Percentiles rank a stretch among this genome's conserved stretches.
These are phyloP conservation scores for Andrena marginata DNA, from an alignment of 2,888 invertebrate species.

Conservation along the genomic window DNA sequence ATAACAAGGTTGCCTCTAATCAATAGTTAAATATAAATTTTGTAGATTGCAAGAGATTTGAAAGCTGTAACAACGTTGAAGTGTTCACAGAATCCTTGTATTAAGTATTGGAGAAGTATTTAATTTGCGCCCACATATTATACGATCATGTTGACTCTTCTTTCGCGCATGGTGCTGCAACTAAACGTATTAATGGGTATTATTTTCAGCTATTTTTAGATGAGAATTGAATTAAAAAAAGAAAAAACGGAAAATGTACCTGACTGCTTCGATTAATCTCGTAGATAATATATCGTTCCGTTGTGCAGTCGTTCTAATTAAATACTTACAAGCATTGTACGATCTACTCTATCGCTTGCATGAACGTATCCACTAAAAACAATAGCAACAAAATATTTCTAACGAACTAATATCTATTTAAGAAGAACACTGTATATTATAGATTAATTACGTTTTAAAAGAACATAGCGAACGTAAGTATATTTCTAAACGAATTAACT, in stretches of 20 bases:
- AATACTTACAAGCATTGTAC: constrained; percentile 60
- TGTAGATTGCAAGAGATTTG: constrained; percentile 72
- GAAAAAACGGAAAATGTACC: constrained; percentile 74
- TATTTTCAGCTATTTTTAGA: constrained; percentile 65
- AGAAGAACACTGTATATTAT: constrained; percentile 60
- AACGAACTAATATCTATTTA: constrained; percentile 60
- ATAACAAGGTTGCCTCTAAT: constrained; percentile 61
- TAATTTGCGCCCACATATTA: constrained; percentile 65
- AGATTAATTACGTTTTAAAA: constrained; percentile 60
- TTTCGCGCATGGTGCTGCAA: constrained; percentile 73
- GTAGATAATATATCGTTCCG: constrained; percentile 64
- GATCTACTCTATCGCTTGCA: constrained; percentile 61
- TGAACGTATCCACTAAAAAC: constrained; percentile 57
- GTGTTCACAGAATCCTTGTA: constrained; percentile 53
- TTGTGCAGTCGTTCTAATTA: constrained; percentile 63
- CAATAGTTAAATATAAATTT: constrained; percentile 66
- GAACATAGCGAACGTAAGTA: constrained; percentile 59
- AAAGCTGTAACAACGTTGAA: constrained; percentile 65
- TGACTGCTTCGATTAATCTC: constrained; percentile 75
- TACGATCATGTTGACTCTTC: constrained; percentile 65
- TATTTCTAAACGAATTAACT: constrained; percentile 53
- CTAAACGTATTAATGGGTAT: constrained; percentile 67
- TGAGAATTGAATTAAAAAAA: constrained; percentile 61
- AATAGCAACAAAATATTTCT: constrained; percentile 57
- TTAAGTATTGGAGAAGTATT: constrained; percentile 70